Conservation (phyloP, 1,140 invertebrate species). For the Colletes latitarsis region DNA sequence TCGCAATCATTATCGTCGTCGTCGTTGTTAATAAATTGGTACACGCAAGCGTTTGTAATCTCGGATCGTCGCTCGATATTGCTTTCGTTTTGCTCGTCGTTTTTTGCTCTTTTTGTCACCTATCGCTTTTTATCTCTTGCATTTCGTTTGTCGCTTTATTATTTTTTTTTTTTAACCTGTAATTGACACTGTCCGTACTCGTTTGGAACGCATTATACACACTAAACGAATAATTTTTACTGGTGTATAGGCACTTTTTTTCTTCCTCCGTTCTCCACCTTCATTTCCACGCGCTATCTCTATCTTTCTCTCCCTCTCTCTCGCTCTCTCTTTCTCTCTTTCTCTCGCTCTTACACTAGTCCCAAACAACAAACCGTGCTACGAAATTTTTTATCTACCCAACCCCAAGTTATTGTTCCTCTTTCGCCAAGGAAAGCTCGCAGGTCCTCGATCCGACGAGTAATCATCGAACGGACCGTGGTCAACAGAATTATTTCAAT, state of each 20-base stretch:
- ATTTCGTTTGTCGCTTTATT: constrained; percentile 19
- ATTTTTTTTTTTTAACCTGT: constrained; percentile 60
- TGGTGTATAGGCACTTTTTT: constrained; percentile 66
- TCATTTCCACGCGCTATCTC: no score
- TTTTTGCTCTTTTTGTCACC: background rate
- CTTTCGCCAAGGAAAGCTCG: background rate
- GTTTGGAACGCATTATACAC: constrained; percentile 64
- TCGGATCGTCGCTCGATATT: constrained; percentile 46
- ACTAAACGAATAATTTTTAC: constrained; percentile 65
- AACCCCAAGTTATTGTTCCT: background rate
- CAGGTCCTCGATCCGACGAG: background rate
- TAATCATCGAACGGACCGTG: constrained; percentile 13
- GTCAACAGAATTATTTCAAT: constrained; percentile 8
- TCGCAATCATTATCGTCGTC: constrained; percentile 56
- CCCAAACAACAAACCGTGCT: constrained; percentile 12
- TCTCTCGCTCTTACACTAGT: constrained; percentile 17
- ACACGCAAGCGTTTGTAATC: constrained; percentile 44
- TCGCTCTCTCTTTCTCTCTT: background rate
- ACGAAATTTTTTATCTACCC: constrained; percentile 1
- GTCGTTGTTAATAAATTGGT: constrained; percentile 48
- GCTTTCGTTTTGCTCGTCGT: constrained; percentile 33
- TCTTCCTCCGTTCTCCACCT: constrained; percentile 32
- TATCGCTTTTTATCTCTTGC: constrained; percentile 4
- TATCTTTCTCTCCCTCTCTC: constrained; percentile 7
- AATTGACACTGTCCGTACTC: constrained; percentile 73